Percentiles rank a stretch among this genome's conserved stretches.
phyloP scores from a whole-genome alignment of 2,113 vertebrate genomes.

The Sciurus niger region DNA sequence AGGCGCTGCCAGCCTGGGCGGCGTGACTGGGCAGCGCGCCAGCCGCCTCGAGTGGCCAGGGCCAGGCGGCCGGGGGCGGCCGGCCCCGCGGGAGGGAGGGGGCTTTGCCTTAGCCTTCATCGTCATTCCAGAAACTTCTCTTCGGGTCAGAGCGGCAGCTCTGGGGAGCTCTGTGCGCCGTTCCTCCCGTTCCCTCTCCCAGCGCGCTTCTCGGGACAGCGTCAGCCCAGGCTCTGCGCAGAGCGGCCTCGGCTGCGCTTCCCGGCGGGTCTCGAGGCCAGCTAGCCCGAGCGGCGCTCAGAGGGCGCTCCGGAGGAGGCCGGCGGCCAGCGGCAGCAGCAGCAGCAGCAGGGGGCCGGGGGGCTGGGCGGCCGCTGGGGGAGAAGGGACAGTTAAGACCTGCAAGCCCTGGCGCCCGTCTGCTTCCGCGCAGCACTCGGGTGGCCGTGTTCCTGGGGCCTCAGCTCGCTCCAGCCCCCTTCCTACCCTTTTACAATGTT shows the following conservation, averaged over 20 bases:
- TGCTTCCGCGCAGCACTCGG: neutral
- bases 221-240: neutral
- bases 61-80: conserved; percentile 66
- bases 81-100: neutral
- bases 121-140: neutral
- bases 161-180: neutral
- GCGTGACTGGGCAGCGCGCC: conserved; percentile 50
- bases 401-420: neutral
- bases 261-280: neutral
- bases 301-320: neutral
- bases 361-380: neutral
- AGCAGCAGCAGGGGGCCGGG: neutral
- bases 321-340: neutral
- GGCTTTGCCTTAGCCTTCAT: neutral
- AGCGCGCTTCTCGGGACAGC: neutral
- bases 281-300: neutral
- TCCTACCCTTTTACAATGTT: neutral
- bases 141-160: neutral
- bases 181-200: neutral
- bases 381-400: neutral
- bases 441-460: accelerated
- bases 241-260: neutral
- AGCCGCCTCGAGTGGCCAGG: conserved; percentile 60
- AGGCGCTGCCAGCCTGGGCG: conserved; percentile 25
- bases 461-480: neutral